Conservation (phyloP, 2,797 vertebrate species). For the Serranus cabrilla region DNA sequence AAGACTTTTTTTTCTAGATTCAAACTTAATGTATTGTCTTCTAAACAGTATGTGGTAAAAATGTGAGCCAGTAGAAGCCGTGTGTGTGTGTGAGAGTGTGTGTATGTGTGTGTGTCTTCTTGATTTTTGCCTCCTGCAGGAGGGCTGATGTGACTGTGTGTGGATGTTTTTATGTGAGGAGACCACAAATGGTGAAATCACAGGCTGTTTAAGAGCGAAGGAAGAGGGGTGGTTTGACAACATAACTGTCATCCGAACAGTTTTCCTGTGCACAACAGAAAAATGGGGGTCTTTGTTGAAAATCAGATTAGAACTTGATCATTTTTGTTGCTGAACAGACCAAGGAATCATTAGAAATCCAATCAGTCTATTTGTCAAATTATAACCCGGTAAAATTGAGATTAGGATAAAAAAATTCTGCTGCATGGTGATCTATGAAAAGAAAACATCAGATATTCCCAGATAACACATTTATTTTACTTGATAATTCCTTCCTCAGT, state of each 20-base stretch:
- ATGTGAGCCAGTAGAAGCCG: constrained; percentile 61
- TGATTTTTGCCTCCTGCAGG: constrained; percentile 51
- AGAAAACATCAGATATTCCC: constrained; percentile 20
- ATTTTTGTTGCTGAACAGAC: constrained; percentile 11
- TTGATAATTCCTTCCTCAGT: constrained; percentile 28
- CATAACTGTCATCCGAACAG: constrained; percentile 32
- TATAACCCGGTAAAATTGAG: constrained; percentile 6
- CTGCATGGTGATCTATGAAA: constrained; percentile 27
- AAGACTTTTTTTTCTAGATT: constrained; percentile 49
- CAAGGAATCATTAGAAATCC: constrained; percentile 22
- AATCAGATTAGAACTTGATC: constrained; percentile 13
- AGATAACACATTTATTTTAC: constrained; percentile 12
- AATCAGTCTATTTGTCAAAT: constrained; percentile 13
- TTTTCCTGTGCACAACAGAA: constrained; percentile 52
- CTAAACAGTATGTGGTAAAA: constrained; percentile 56
- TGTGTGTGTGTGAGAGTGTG: constrained; percentile 11
- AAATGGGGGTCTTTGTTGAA: constrained; percentile 41
- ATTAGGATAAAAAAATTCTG: constrained; percentile 7
- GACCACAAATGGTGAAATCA: constrained; percentile 41
- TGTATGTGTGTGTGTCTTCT: constrained; percentile 15
- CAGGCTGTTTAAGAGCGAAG: constrained; percentile 43
- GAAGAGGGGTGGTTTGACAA: constrained; percentile 42
- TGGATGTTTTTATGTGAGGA: constrained; percentile 63
- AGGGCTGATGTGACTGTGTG: constrained; percentile 37
- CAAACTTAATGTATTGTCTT: constrained; percentile 59